Evolutionary conservation across 2,888 invertebrate genomes (phyloP).

Genomic region (Leptarthrus brevirostris): DNA sequence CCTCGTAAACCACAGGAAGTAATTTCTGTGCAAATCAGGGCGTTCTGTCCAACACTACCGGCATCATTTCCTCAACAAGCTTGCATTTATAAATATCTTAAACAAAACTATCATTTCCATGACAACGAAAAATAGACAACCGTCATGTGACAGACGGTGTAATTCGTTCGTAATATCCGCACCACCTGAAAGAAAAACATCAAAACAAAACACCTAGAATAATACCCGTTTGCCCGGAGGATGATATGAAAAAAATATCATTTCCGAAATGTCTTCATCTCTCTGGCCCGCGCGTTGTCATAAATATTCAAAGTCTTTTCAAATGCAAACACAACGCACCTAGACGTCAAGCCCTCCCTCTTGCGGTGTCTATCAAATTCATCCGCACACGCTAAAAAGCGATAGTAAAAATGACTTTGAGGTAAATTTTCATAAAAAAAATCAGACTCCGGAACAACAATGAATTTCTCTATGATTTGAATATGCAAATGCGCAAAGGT

Average conservation of each 20-base stretch:
- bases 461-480: constrained; percentile 25
- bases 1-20: constrained; percentile 15
- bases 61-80: not conserved
- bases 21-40: constrained; percentile 36
- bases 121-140: not conserved
- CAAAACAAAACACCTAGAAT: not conserved
- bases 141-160: not conserved
- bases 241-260: constrained; percentile 14
- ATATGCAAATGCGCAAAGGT: constrained; percentile 22
- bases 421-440: constrained; percentile 17
- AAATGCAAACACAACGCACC: constrained; percentile 27
- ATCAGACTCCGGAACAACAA: not conserved
- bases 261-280: constrained; percentile 39
- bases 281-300: not conserved
- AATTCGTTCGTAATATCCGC: not conserved
- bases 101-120: not conserved
- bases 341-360: not conserved
- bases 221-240: not conserved
- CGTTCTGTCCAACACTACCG: not conserved
- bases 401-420: not conserved
- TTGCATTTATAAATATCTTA: constrained; percentile 15
- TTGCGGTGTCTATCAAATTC: not conserved
- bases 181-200: not conserved
- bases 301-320: constrained; percentile 28
- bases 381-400: constrained; percentile 2